Base-by-base conservation (phyloP, 2,113 vertebrate genomes). In the Myrmophylax atrothorax region DNA sequence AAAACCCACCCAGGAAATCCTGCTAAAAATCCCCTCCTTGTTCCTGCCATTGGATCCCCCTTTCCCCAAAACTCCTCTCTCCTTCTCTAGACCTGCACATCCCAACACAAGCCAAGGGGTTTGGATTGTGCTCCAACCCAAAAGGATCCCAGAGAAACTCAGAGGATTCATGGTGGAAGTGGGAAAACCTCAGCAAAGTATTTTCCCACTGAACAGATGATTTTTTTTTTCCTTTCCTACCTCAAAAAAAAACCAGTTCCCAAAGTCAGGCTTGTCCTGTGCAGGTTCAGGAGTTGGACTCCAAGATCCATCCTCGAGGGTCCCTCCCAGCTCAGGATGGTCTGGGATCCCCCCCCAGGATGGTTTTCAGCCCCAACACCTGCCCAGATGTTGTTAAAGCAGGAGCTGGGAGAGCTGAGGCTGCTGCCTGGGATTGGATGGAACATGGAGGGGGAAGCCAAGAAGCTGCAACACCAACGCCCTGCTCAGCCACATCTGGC, bases 401-500 rank as follows among this genome's bases (percentile, higher is more conserved):
- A 42, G 3, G 4, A 8, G 9, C 1, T 2, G 1, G 12, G 35
- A 6, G 59, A 14, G 78, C 26, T 42, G 18, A 20, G 72, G 24
- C 8, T 11, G 25, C 29, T 37, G 18, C 23, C 24, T 18, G 20
- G 38, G 25, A 4, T 19, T 5, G 33, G n/a, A 37, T 18, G 12
- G 35, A n/a, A 42, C 18, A 37, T 18, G 12, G 35, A n/a, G 47
- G 19, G 26, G 49, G 24, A 78, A 44, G 16, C 47, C 0, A 6
- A 14, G 35, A n/a, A 7, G 14, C 3, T 22, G 6, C 63, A 17
- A 5, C 10, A 47, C 46, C 1, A 4, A 0, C 38, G 15, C 67
- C 25, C 53, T 15, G 33, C 22, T 6, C 26, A 18, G 55, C 64
- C 74, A 20, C 78, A 12, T 23, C 47, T 44, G 44, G 6, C 44